Evolutionary conservation across 2,113 vertebrate species (phyloP).

Genomic region (Colaptes auratus): DNA sequence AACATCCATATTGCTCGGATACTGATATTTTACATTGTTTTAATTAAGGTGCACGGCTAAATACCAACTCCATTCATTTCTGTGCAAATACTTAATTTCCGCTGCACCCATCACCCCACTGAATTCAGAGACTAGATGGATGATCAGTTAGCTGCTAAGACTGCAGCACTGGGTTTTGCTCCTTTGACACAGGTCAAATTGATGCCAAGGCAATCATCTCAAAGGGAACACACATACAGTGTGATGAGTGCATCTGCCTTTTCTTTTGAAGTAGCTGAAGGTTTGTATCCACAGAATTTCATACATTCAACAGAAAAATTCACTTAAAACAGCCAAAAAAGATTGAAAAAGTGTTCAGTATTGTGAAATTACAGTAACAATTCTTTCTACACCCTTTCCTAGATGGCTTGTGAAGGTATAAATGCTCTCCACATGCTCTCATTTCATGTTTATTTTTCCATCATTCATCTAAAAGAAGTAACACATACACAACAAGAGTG

Average conservation of each 20-base stretch:
- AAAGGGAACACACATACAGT: not conserved
- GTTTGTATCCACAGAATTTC: constrained; percentile 50
- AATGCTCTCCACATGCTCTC: too few species aligned
- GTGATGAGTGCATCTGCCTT: not conserved
- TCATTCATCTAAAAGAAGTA: constrained; percentile 66
- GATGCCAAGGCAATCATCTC: not conserved
- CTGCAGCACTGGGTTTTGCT: not conserved
- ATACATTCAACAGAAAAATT: constrained; percentile 65
- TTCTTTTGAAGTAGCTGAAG: constrained; percentile 40
- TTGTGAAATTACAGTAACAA: constrained; percentile 69
- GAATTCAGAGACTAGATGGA: not conserved
- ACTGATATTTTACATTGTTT: not conserved
- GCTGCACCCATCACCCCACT: not conserved
- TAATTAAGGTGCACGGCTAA: not conserved
- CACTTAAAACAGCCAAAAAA: constrained; percentile 65
- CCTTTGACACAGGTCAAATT: not conserved
- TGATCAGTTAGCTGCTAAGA: not conserved
- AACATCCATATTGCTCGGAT: not conserved
- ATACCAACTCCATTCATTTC: not conserved
- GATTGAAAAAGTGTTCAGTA: constrained; percentile 65
- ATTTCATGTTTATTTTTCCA: constrained; percentile 74
- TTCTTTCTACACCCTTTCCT: constrained; percentile 73
- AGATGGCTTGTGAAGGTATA: too few species aligned
- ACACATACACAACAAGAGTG: constrained; percentile 47
- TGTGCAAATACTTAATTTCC: not conserved